phyloP scores from a whole-genome alignment of 2,113 vertebrate species.

The Trematocara marginatum region DNA sequence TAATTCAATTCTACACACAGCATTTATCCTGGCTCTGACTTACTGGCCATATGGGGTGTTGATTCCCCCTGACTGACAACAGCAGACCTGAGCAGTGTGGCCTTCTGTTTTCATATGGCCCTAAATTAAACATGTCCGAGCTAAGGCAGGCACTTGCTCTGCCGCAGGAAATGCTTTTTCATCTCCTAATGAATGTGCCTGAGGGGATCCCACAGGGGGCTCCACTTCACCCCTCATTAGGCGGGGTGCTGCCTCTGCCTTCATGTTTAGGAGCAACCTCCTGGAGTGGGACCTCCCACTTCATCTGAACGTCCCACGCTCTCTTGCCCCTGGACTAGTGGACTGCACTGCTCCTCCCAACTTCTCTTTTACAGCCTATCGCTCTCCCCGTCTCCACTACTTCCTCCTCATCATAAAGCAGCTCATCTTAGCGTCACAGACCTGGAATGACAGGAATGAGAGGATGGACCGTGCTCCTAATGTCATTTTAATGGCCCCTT shows the following conservation, averaged over 20 bases:
- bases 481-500: slow-evolving; percentile 66
- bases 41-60: background rate
- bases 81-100: slow-evolving; percentile 44
- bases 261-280: slow-evolving; percentile 68
- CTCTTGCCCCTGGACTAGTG: slow-evolving; percentile 46
- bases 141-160: slow-evolving; percentile 55
- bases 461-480: slow-evolving; percentile 41
- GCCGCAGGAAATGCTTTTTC: slow-evolving; percentile 73
- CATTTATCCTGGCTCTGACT: background rate
- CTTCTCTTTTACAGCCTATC: background rate
- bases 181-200: slow-evolving; percentile 80
- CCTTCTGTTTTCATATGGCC: slow-evolving; percentile 45
- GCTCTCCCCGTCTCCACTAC: background rate
- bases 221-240: slow-evolving; percentile 78
- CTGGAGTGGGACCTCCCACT: slow-evolving; percentile 59
- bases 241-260: slow-evolving; percentile 60
- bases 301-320: slow-evolving; percentile 52
- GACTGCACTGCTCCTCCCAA: slow-evolving; percentile 12
- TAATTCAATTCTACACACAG: background rate
- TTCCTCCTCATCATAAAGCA: background rate
- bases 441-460: slow-evolving; percentile 38
- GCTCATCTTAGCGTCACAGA: slow-evolving; percentile 14
- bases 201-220: slow-evolving; percentile 72
- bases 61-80: slow-evolving; percentile 15
- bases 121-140: slow-evolving; percentile 74